These are phyloP conservation scores for Tyto alba DNA, from an alignment of 2,113 vertebrate species.

Conservation along the genomic window DNA sequence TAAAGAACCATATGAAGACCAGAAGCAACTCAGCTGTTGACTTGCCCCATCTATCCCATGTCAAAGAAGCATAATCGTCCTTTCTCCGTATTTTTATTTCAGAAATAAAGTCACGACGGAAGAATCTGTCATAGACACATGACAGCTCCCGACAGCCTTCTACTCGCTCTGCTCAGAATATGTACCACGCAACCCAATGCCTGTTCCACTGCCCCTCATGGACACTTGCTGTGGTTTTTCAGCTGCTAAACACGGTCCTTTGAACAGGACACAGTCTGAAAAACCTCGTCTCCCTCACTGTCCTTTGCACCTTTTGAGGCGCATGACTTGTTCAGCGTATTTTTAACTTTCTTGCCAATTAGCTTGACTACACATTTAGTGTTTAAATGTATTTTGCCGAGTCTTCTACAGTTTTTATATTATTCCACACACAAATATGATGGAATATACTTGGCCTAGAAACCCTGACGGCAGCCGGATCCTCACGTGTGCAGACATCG, in stretches of 20 bases:
- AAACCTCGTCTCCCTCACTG: neutral
- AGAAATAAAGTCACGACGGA: neutral
- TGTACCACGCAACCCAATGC: accelerated
- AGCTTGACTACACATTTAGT: neutral
- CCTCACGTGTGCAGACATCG: neutral
- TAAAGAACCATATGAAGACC: neutral
- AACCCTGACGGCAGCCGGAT: neutral
- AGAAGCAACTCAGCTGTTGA: neutral
- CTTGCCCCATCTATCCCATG: neutral
- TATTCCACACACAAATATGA: neutral
- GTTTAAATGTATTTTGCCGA: neutral
- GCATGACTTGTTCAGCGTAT: neutral
- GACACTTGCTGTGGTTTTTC: neutral
- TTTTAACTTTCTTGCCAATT: neutral
- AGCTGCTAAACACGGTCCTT: neutral
- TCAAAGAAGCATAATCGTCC: neutral
- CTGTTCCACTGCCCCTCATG: neutral
- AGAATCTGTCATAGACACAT: neutral
- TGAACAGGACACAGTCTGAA: neutral
- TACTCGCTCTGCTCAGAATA: neutral
- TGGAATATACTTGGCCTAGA: neutral
- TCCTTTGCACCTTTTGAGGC: neutral
- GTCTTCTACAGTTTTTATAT: neutral
- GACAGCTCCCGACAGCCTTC: neutral
- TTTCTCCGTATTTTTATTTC: neutral